These are phyloP conservation scores for Stigmatopora nigra DNA, from an alignment of 2,113 vertebrate genomes.

Conservation along the genomic window DNA sequence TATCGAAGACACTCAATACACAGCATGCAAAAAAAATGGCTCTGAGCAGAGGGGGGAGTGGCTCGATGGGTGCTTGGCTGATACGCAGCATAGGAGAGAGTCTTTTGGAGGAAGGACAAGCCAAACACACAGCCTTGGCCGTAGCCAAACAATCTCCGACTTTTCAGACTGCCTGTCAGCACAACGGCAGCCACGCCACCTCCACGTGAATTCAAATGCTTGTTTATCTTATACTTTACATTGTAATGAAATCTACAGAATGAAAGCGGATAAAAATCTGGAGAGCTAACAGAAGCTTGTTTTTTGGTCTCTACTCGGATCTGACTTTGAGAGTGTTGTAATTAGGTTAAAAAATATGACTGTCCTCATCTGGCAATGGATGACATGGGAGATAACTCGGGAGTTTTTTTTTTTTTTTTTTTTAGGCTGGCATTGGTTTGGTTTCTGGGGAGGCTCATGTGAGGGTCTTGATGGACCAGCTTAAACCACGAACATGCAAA, in stretches of 20 bases:
- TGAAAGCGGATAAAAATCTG: slow-evolving; percentile 55
- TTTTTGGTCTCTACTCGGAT: slow-evolving; percentile 26
- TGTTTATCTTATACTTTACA: slow-evolving; percentile 54
- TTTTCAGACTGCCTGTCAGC: slow-evolving; percentile 48
- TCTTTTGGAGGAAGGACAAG: slow-evolving; percentile 50
- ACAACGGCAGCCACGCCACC: slow-evolving; percentile 39
- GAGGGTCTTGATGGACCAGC: slow-evolving; percentile 47
- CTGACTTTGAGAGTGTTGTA: slow-evolving; percentile 44
- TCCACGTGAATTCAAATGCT: slow-evolving; percentile 22
- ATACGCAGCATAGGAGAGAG: slow-evolving; percentile 35
- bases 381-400: slow-evolving; percentile 47
- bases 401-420: slow-evolving; percentile 33
- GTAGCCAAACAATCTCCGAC: slow-evolving; percentile 45
- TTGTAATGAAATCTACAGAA: slow-evolving; percentile 50
- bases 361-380: slow-evolving; percentile 54
- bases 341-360: slow-evolving; percentile 56
- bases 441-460: slow-evolving; percentile 32
- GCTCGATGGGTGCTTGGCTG: slow-evolving; percentile 7
- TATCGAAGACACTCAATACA: slow-evolving; percentile 41
- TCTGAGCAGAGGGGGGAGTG: slow-evolving; percentile 3
- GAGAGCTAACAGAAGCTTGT: slow-evolving; percentile 49
- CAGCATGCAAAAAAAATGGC: slow-evolving; percentile 36
- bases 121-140: slow-evolving; percentile 49
- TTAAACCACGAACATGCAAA: slow-evolving; percentile 62
- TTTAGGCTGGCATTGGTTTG: slow-evolving; percentile 36